These are phyloP conservation scores for Andrena haemorrhoa DNA, from an alignment of 2,888 invertebrate species.

Conservation along the genomic window DNA sequence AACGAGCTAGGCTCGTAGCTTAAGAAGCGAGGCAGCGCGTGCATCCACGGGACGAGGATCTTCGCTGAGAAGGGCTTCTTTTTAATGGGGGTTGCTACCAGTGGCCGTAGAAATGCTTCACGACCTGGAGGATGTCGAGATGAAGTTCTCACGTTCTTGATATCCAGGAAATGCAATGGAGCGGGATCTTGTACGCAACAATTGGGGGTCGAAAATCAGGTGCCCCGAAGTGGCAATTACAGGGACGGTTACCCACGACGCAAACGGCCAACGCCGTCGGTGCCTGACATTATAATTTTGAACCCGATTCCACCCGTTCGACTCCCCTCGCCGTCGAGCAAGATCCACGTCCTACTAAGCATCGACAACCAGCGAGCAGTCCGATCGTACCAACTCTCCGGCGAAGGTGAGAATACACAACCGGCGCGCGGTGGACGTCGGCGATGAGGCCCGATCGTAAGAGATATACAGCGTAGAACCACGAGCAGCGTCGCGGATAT, in stretches of 20 bases:
- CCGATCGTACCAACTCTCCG: constrained; percentile 52
- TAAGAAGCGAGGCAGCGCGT: background rate
- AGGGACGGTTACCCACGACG: too few species aligned
- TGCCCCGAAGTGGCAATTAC: too few species aligned
- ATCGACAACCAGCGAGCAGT: constrained; percentile 7
- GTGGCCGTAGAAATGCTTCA: too few species aligned
- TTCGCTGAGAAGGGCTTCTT: background rate
- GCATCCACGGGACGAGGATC: background rate
- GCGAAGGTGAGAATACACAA: constrained; percentile 72
- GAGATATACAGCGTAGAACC: constrained; percentile 56
- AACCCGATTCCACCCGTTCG: background rate
- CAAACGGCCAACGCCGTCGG: too few species aligned
- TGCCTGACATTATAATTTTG: too few species aligned
- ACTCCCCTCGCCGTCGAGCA: background rate
- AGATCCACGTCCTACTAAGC: background rate
- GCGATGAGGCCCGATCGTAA: constrained; percentile 79
- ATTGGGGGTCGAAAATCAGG: too few species aligned
- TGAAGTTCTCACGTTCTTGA: too few species aligned
- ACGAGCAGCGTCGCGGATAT: constrained; percentile 45
- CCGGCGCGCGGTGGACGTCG: constrained; percentile 66
- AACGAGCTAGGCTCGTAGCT: background rate
- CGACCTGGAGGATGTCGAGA: too few species aligned
- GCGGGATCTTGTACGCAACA: too few species aligned
- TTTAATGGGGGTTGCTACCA: too few species aligned
- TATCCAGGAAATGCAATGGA: too few species aligned